These are phyloP conservation scores for Gila robusta DNA, from an alignment of 2,797 vertebrate genomes.

Conservation along the genomic window DNA sequence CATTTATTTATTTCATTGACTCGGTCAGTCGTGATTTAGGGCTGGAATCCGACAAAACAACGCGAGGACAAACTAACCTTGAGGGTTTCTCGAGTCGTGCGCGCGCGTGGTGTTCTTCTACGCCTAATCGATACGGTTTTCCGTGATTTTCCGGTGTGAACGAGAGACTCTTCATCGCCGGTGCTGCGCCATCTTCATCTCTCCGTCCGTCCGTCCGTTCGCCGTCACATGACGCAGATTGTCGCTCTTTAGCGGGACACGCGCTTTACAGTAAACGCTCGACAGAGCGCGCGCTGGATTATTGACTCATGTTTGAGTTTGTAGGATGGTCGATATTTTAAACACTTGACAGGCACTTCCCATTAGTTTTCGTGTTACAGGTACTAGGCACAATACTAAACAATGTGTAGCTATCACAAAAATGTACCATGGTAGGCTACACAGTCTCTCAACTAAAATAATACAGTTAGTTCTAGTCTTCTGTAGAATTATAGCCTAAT, in stretches of 20 bases:
- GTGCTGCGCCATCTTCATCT: slow-evolving; percentile 80
- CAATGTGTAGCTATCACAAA: not conserved
- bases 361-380: not conserved
- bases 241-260: slow-evolving; percentile 66
- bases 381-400: not conserved
- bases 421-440: too few relatives aligned
- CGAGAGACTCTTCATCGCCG: slow-evolving; percentile 49
- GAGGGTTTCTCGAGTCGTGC: slow-evolving; percentile 4
- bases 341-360: not conserved
- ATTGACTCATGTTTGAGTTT: not conserved
- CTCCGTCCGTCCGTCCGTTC: slow-evolving; percentile 47
- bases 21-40: slow-evolving; percentile 22
- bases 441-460: not conserved
- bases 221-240: slow-evolving; percentile 80
- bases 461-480: not conserved
- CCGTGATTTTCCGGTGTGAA: slow-evolving; percentile 26
- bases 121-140: not conserved
- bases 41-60: slow-evolving; percentile 7
- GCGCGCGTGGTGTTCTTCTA: not conserved
- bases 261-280: slow-evolving; percentile 20
- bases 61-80: slow-evolving; percentile 12
- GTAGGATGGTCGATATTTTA: not conserved
- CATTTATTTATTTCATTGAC: slow-evolving; percentile 61
- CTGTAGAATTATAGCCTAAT: not conserved
- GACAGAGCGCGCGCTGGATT: slow-evolving; percentile 5